Conservation (phyloP, 2,888 invertebrate species). For the Carterocephalus palaemon region DNA sequence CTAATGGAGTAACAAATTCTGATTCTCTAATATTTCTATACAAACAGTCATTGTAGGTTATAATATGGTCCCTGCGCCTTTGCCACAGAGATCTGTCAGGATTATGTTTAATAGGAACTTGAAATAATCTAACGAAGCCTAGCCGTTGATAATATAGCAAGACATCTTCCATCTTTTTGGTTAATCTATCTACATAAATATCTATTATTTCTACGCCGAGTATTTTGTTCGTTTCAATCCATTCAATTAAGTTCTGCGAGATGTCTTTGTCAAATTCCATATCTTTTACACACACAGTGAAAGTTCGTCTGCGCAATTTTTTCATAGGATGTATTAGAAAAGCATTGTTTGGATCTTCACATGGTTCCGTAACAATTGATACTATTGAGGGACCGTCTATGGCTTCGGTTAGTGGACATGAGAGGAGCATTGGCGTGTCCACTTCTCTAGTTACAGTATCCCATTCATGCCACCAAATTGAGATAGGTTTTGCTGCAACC, state of each 20-base stretch:
- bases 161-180: conserved; percentile 73
- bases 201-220: conserved; percentile 83
- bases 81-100: conserved; percentile 77
- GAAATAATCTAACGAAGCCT: conserved; percentile 69
- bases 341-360: conserved; percentile 65
- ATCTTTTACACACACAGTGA: conserved; percentile 86
- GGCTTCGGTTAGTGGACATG: conserved; percentile 79
- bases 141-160: conserved; percentile 76
- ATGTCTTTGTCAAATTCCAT: conserved; percentile 82
- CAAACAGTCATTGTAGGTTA: conserved; percentile 88
- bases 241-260: conserved; percentile 81
- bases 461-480: conserved; percentile 83
- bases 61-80: conserved; percentile 83
- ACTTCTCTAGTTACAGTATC: conserved; percentile 62
- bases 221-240: conserved; percentile 83
- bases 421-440: conserved; percentile 80
- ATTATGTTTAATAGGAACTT: conserved; percentile 74
- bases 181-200: conserved; percentile 81
- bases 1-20: conserved; percentile 83
- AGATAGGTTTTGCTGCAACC: conserved; percentile 76
- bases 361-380: conserved; percentile 73
- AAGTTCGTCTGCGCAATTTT: conserved; percentile 50
- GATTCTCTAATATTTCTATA: conserved; percentile 83
- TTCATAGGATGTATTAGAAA: conserved; percentile 49
- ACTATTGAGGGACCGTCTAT: conserved; percentile 58